Evolutionary conservation across 2,888 invertebrate species (phyloP).

Genomic region (Drosophila niveifrons): DNA sequence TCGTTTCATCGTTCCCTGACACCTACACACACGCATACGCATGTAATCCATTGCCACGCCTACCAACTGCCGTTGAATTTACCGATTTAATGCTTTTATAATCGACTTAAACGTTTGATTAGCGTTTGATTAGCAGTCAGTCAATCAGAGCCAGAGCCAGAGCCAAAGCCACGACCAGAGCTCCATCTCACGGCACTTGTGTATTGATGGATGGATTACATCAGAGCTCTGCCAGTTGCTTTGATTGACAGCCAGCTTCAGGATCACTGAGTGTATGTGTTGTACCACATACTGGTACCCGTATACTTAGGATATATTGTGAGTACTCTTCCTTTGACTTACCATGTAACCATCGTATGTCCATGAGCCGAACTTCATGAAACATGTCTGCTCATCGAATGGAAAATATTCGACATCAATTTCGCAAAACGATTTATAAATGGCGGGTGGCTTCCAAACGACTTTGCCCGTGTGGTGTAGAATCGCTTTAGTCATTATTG

Average conservation of each 20-base stretch:
- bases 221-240: conserved; percentile 37
- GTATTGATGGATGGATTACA: conserved; percentile 53
- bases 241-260: conserved; percentile 64
- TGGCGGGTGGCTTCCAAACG: conserved; percentile 98
- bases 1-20: conserved; percentile 28
- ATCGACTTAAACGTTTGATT: conserved; percentile 71
- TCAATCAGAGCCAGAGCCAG: conserved; percentile 43
- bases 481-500: conserved; percentile 98
- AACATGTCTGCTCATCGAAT: conserved; percentile 97
- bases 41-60: conserved; percentile 25
- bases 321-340: conserved; percentile 80
- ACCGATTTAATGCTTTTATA: conserved; percentile 74
- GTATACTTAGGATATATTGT: conserved; percentile 10
- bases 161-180: conserved; percentile 12
- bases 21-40: neutral
- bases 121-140: conserved; percentile 58
- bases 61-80: conserved; percentile 34
- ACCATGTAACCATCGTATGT: conserved; percentile 98
- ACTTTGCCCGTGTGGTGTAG: conserved; percentile 97
- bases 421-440: conserved; percentile 98
- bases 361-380: conserved; percentile 97
- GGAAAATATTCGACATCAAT: conserved; percentile 98
- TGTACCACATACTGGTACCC: neutral
- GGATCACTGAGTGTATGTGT: conserved; percentile 23
- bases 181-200: conserved; percentile 3